A percentile compares a stretch with the other conserved stretches of the same genome.
Evolutionary conservation across 1,140 invertebrate genomes (phyloP).

Genomic region (Drosophila willistoni): DNA sequence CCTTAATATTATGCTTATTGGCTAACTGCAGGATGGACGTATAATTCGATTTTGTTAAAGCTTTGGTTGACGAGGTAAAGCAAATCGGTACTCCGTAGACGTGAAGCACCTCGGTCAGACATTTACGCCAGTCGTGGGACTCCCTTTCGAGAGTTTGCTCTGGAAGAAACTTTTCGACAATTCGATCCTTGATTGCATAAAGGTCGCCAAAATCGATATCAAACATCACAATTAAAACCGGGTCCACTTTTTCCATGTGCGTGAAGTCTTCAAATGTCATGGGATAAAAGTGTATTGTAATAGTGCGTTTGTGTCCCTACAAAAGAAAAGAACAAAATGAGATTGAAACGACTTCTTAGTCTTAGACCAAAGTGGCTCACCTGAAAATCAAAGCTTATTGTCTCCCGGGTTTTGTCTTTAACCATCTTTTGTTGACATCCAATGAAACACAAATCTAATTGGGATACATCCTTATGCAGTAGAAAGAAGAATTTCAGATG

Average conservation of each 20-base stretch:
- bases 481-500: slow-evolving; percentile 64
- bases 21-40: slow-evolving; percentile 31
- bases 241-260: slow-evolving; percentile 20
- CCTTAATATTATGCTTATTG: not conserved
- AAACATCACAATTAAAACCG: slow-evolving; percentile 43
- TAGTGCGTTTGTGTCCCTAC: slow-evolving; percentile 3
- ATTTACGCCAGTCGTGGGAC: slow-evolving; percentile 24
- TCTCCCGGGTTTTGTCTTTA: not conserved
- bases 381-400: not conserved
- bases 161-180: slow-evolving; percentile 14
- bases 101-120: slow-evolving; percentile 18
- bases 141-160: not conserved
- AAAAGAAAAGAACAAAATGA: not conserved
- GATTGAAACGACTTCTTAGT: too few relatives aligned
- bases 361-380: not conserved
- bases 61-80: slow-evolving; percentile 37
- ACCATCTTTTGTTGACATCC: slow-evolving; percentile 25
- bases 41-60: slow-evolving; percentile 29
- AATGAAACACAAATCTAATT: slow-evolving; percentile 59
- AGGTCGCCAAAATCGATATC: slow-evolving; percentile 43
- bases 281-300: slow-evolving; percentile 26
- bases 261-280: slow-evolving; percentile 27
- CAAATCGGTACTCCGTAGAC: slow-evolving; percentile 51
- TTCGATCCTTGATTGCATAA: slow-evolving; percentile 3
- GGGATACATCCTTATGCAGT: slow-evolving; percentile 35